A percentile compares a stretch with the other conserved stretches of the same genome.
These are phyloP conservation scores for Metalampra italica DNA, from an alignment of 2,888 invertebrate genomes.

Conservation along the genomic window DNA sequence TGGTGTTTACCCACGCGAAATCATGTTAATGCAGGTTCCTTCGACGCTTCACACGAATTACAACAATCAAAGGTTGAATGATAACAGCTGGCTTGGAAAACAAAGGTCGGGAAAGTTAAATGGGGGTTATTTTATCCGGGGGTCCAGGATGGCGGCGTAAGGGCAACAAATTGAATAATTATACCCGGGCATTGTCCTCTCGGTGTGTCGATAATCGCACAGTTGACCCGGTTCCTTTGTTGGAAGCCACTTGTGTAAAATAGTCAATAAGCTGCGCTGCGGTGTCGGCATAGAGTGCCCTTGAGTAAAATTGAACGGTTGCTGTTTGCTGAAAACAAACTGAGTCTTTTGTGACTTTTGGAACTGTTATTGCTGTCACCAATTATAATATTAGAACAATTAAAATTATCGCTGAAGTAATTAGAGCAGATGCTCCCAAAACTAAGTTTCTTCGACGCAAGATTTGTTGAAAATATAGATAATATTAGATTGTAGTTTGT, in stretches of 20 bases:
- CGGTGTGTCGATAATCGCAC: constrained; percentile 48
- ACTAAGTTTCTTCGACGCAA: no score
- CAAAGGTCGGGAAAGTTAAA: constrained; percentile 48
- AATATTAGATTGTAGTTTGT: no score
- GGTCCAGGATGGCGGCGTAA: constrained; percentile 20
- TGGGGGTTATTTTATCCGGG: constrained; percentile 45
- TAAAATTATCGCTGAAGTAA: no score
- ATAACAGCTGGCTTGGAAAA: constrained; percentile 34
- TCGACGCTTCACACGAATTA: constrained; percentile 5
- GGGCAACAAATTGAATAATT: constrained; percentile 70
- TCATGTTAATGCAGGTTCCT: constrained; percentile 7
- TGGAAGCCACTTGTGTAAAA: constrained; percentile 31
- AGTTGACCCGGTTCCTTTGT: constrained; percentile 49
- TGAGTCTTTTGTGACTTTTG: neutral
- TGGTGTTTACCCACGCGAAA: neutral
- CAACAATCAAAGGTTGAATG: constrained; percentile 40
- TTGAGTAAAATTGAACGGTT: constrained; percentile 33
- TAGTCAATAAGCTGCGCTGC: constrained; percentile 19
- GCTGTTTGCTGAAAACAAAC: constrained; percentile 6
- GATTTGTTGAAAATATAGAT: no score
- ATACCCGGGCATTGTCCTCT: constrained; percentile 48
- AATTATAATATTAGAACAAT: no score
- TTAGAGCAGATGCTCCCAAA: no score
- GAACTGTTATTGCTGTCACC: no score
- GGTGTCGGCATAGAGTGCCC: constrained; percentile 13